These are phyloP conservation scores for Lytechinus pictus DNA, from an alignment of 35 echinoderm and acorn worm species.

Conservation along the genomic window DNA sequence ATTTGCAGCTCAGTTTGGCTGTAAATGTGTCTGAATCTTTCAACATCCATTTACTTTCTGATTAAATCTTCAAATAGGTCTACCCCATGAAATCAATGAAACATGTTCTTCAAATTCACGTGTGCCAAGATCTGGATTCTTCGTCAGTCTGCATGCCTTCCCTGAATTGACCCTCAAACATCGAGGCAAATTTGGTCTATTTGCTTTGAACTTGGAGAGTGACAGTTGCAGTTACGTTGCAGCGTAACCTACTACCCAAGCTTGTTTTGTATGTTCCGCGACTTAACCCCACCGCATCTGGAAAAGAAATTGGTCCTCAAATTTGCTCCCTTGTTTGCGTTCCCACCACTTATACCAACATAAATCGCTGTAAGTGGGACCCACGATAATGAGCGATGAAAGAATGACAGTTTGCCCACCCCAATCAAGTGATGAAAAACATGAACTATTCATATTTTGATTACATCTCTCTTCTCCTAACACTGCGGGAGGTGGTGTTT, in stretches of 20 bases:
- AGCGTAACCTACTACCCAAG: neutral
- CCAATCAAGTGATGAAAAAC: slow-evolving; percentile 18
- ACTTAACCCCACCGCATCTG: neutral
- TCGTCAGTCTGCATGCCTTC: neutral
- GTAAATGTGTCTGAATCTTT: neutral
- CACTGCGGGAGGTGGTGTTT: neutral
- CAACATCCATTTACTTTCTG: slow-evolving; percentile 1
- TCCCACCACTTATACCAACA: slow-evolving; percentile 17
- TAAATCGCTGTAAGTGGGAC: slow-evolving; percentile 17
- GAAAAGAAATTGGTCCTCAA: neutral
- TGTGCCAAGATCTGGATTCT: slow-evolving; percentile 1
- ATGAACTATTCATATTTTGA: slow-evolving; percentile 7
- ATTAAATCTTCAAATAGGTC: slow-evolving; percentile 2
- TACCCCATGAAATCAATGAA: neutral
- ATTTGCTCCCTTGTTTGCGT: slow-evolving; percentile 10
- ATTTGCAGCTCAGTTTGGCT: neutral
- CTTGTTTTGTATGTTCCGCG: neutral
- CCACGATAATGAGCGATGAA: neutral
- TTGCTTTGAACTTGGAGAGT: slow-evolving; percentile 2
- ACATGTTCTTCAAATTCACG: neutral
- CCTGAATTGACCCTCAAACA: neutral
- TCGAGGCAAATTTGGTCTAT: slow-evolving; percentile 3
- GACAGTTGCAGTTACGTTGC: neutral
- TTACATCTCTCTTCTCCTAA: slow-evolving; percentile 12
- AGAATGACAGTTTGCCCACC: slow-evolving; percentile 1